Base-by-base conservation (phyloP, 2,888 invertebrate species). In the Eupithecia subumbrata region DNA sequence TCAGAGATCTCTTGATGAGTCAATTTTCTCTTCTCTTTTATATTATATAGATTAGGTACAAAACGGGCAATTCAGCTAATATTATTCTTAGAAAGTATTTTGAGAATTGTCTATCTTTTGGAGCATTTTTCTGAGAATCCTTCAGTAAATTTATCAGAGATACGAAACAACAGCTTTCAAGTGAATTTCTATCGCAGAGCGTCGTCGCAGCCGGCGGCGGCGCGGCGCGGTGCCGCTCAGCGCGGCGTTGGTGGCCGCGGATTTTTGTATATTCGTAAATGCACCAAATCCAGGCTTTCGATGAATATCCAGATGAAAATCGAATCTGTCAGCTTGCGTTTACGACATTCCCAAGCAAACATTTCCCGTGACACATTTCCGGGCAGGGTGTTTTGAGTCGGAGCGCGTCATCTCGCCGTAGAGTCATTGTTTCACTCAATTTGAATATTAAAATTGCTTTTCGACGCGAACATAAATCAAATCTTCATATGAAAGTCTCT, bases 401-500 rank as follows among this genome's bases (percentile, higher is more conserved):
- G 60, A 60, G 60, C 60, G 25, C 60, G 60, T 60, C 60, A 22
- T 34, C 7, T 64, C 64, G 16, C 16, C 30, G 43, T 22, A 43
- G n/a, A 68, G n/a, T 68, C 68, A 73, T 75, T 75, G 67, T 77
- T 56, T 72, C 22, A 75, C 22, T 30, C 43, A 71, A 77, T 77
- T 77, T 74, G 72, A 77, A 77, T 77, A 77, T 75, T 71, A 43
- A 75, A 69, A 75, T 77, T 73, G 71, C 73, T 68, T 64, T 43
- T 71, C 68, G 75, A 45, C 76, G 71, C 67, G 74, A 74, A 69
- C 71, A 78, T 73, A 77, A 77, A 74, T 77, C 73, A 71, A 48
- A 68, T 43, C 70, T 48, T 78, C 76, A 76, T 78, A 76, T 78
- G 76, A 72, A 72, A 73, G 69, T 77, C 71, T 79, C 80, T 66